A percentile compares a stretch with the other conserved stretches of the same genome.
Conservation (phyloP, 2,888 invertebrate species). For the Acrobasis repandana region DNA sequence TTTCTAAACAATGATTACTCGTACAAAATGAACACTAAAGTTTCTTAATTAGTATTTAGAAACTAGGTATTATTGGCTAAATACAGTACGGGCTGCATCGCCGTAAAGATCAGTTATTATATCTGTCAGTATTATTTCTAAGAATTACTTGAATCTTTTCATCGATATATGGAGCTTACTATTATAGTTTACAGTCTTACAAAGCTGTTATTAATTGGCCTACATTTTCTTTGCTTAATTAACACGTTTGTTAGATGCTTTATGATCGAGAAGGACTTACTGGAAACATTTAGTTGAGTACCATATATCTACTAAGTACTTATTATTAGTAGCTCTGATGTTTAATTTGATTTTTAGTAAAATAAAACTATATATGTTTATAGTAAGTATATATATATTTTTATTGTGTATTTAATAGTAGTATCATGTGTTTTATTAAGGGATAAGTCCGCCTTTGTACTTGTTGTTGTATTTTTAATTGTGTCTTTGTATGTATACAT, state of each 20-base stretch:
- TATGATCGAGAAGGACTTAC: background rate
- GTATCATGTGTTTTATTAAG: too few species aligned
- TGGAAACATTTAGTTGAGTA: background rate
- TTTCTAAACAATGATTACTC: slow-evolving; percentile 39
- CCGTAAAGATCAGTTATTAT: slow-evolving; percentile 20
- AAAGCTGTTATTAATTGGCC: slow-evolving; percentile 55
- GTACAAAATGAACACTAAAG: slow-evolving; percentile 39
- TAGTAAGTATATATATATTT: too few species aligned
- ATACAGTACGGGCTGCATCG: slow-evolving; percentile 3
- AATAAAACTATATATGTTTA: too few species aligned
- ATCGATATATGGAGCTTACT: slow-evolving; percentile 43
- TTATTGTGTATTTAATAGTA: too few species aligned
- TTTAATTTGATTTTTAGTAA: too few species aligned
- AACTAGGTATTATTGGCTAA: slow-evolving; percentile 18
- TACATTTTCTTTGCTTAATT: slow-evolving; percentile 44
- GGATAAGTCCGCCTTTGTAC: too few species aligned
- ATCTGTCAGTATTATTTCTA: slow-evolving; percentile 22
- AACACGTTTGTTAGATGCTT: slow-evolving; percentile 23
- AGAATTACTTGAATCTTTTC: slow-evolving; percentile 41
- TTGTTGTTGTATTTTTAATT: too few species aligned
- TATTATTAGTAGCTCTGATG: too few species aligned
- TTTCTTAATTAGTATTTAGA: slow-evolving; percentile 38
- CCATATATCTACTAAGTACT: background rate
- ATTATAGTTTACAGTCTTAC: slow-evolving; percentile 42
- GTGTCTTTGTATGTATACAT: too few species aligned